Base-by-base conservation (phyloP, 2,113 vertebrate genomes). In the Ammodramus savannarum region DNA sequence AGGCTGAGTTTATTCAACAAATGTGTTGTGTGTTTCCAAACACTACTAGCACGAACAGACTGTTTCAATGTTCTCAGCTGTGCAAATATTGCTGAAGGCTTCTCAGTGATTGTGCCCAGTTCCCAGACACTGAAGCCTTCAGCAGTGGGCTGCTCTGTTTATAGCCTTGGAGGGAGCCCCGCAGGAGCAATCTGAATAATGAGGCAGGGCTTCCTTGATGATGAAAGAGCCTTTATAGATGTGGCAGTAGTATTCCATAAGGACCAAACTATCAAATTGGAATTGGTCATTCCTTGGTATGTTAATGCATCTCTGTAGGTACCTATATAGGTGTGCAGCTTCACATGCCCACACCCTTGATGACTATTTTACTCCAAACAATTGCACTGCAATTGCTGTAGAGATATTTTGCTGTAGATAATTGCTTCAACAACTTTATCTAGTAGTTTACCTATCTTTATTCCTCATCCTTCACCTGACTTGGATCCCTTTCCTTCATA, bases 11-110 rank as follows among this genome's bases (percentile, higher is more conserved):
- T 32, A 7, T 59, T 20, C 34, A 43, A 75, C 14, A 71, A 20
- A 55, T 55, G 4, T 6, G 23, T 29, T 55, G 20, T 21, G 25
- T 44, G 7, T 66, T 55, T 72, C 8, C 18, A 76, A 49, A 66
- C 2, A 0, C 5, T n/a, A 18, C 16, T 55, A 18, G 16, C 39
- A 16, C 1, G 2, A 49, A 18, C n/a, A 18, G 21, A 18, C 21
- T n/a, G 3, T 18, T 46, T 29, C n/a, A 39, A 6, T 69, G 11
- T 68, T 74, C 46, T 36, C n/a, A 78, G 22, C 43, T 44, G 43
- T 39, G 20, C 54, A 43, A 69, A 12, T 38, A 59, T 59, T 78
- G 83, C n/a, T 79, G 61, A 91, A 79, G 20, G 36, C 17, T 66
- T 66, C 27, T 34, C 34, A 49, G 23, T 26, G 31, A 13, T 17